phyloP scores from a whole-genome alignment of 2,888 invertebrate genomes.

The Chymomyza caudatula region DNA sequence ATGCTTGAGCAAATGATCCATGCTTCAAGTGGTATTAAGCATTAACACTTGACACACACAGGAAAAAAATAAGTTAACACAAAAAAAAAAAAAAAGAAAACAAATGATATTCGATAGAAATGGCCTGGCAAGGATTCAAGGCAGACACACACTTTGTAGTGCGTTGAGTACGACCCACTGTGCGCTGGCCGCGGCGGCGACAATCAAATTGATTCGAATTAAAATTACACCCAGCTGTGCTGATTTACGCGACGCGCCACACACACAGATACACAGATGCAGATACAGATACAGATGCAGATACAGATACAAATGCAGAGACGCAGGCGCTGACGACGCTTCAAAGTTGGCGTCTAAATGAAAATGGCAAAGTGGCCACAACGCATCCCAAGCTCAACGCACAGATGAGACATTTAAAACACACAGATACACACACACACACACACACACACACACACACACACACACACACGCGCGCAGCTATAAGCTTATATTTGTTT shows the following conservation, averaged over 20 bases:
- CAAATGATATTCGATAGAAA: background rate
- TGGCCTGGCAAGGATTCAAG: too few relatives aligned
- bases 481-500: slow-evolving; percentile 39
- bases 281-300: background rate
- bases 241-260: slow-evolving; percentile 43
- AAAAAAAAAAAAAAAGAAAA: slow-evolving; percentile 4
- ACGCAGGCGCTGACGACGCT: slow-evolving; percentile 25
- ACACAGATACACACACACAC: background rate
- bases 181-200: slow-evolving; percentile 65
- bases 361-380: slow-evolving; percentile 78
- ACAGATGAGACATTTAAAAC: slow-evolving; percentile 11
- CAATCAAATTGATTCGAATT: slow-evolving; percentile 70
- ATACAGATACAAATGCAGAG: background rate
- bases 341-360: slow-evolving; percentile 56
- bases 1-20: slow-evolving; percentile 79
- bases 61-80: background rate
- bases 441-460: background rate
- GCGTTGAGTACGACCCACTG: slow-evolving; percentile 55
- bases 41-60: slow-evolving; percentile 1
- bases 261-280: background rate
- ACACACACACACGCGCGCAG: slow-evolving; percentile 58
- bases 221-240: slow-evolving; percentile 57
- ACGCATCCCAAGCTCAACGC: slow-evolving; percentile 79
- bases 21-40: slow-evolving; percentile 17
- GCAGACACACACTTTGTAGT: background rate